A percentile compares a stretch with the other conserved stretches of the same genome.
Conservation (phyloP, 92 coral and sea anemone species). For the Hydrozoanthus gracilis region DNA sequence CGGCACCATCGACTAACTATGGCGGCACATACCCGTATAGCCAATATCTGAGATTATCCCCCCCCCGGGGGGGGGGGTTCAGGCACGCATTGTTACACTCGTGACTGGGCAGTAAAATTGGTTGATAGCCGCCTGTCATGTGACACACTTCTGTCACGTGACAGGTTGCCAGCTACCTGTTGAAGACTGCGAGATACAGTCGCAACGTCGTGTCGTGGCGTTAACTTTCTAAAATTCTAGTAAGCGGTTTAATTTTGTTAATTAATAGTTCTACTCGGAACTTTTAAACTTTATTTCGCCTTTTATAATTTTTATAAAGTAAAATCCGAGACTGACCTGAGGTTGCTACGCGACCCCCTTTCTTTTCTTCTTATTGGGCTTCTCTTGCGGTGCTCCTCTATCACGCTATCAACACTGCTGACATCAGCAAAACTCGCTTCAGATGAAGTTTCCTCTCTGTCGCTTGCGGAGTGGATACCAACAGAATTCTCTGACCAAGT, state of each 20-base stretch:
- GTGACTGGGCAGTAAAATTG: neutral
- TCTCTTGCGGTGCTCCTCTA: conserved; percentile 34
- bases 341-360: conserved; percentile 36
- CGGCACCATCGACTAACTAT: too few relatives aligned
- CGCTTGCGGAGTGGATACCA: conserved; percentile 55
- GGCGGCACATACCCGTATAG: too few relatives aligned
- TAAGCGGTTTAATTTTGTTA: too few relatives aligned
- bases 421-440: conserved; percentile 92
- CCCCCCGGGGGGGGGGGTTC: conserved; percentile 13
- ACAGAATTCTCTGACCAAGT: conserved; percentile 18
- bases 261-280: too few relatives aligned
- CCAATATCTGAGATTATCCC: too few relatives aligned
- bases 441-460: conserved; percentile 73
- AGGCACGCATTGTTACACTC: neutral
- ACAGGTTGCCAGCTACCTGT: too few relatives aligned
- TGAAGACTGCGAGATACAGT: too few relatives aligned
- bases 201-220: too few relatives aligned
- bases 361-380: conserved; percentile 34
- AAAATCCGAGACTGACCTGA: neutral
- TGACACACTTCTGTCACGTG: conserved; percentile 17
- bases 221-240: too few relatives aligned
- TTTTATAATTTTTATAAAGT: neutral
- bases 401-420: conserved; percentile 80
- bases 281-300: too few relatives aligned
- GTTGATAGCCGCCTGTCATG: conserved; percentile 14